Base-by-base conservation (phyloP, 2,888 invertebrate genomes). In the Salticus scenicus region DNA sequence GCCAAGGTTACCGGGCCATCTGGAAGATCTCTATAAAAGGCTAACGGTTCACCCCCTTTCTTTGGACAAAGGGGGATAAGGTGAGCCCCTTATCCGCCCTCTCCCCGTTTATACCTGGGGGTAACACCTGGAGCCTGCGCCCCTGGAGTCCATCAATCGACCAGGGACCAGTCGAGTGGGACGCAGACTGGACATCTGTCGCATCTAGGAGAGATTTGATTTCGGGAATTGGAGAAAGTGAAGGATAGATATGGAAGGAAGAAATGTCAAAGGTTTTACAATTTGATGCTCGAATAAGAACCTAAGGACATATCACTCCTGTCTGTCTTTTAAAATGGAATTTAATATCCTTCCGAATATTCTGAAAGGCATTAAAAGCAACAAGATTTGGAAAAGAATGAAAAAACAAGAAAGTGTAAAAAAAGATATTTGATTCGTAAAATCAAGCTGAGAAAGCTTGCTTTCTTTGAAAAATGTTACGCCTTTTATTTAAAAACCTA, bases 81-180 rank as follows among this genome's bases (percentile, higher is more conserved):
- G 66, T 28, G 31, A 30, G 31, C 20, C 63, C 63, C 20, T 51
- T 14, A 5, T 17, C 51, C 20, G 5, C 20, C 51, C 51, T 14
- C 51, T 8, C 51, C 37, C 37, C 37, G 10, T 10, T 37, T 66
- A 37, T 84, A 84, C 83, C 83, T 84, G 83, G 31, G 73, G 83
- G 83, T 77, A 77, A 84, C 83, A 84, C 83, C 83, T 83, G 77
- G 57, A 57, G 57, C 24, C 57, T 57, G 57, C 57, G 57, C 57
- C 57, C 57, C 20, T 24, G 57, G 73, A 84, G 77, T 77, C 73
- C 57, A 77, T 77, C 57, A 57, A 57, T 57, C 57, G 57, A 57
- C 24, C 57, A 24, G 57, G 57, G 57, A 2, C 7, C 10, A 37
- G 37, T 37, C 4, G 37, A 37, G 37, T 7, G 37, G 4, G 37